phyloP scores from a whole-genome alignment of 2,888 invertebrate species.

The Eilema depressum region DNA sequence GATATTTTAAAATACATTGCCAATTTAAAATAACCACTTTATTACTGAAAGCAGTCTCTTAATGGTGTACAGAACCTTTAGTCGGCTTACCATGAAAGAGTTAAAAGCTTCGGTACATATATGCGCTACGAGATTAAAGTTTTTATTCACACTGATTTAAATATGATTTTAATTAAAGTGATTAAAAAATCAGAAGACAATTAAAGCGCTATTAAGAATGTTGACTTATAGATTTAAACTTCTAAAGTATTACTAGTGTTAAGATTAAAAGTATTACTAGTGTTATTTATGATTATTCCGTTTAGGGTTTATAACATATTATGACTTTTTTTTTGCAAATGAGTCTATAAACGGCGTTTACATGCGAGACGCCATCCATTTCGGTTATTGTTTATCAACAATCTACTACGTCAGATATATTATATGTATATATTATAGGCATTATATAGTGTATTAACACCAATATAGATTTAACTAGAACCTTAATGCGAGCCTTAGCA shows the following conservation, averaged over 20 bases:
- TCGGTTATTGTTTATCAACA: background rate
- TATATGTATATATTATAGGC: too few species aligned
- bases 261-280: background rate
- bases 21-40: background rate
- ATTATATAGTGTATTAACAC: too few species aligned
- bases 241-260: too few species aligned
- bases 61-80: background rate
- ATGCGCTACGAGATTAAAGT: background rate
- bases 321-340: background rate
- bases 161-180: slow-evolving; percentile 5
- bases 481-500: slow-evolving; percentile 29
- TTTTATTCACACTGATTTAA: slow-evolving; percentile 11
- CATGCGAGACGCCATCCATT: too few species aligned
- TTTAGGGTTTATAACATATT: background rate
- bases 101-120: slow-evolving; percentile 10
- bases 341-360: background rate
- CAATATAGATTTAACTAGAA: slow-evolving; percentile 30
- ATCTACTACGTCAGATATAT: background rate
- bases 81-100: slow-evolving; percentile 1
- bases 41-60: slow-evolving; percentile 2
- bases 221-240: too few species aligned
- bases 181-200: background rate
- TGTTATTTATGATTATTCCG: too few species aligned
- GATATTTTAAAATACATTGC: slow-evolving; percentile 6
- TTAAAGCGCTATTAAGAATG: too few species aligned